Evolutionary conservation across 1,140 invertebrate species (phyloP), one percentile per base, ranked within the genome.

Genomic region (Ips typographus): DNA sequence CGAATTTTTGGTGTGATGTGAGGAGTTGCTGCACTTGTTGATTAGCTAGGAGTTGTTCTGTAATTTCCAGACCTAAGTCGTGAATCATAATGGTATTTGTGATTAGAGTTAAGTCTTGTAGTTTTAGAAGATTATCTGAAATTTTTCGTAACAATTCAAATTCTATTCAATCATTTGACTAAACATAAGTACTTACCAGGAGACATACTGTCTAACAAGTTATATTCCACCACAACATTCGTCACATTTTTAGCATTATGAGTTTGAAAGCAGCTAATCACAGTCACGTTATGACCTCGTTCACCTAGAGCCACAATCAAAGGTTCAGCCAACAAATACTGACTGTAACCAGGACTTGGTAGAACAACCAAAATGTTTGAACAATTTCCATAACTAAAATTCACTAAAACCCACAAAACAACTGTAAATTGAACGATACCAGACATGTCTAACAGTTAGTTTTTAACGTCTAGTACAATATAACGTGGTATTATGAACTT

Each of bases 261-360:
- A 1, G 56, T 58, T 67, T 44, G 41, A 47, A 58, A 69, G 22
- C n/a, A 58, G 62, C 80, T 82, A 2, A 84, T 78, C 2, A 83
- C 78, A 3, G 81, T 84, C 0, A 84, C 77, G 63, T 85, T 77
- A 73, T 85, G 84, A n/a, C 82, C 83, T 40, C 78, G 72, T 36
- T 72, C 68, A 0, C 79, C 77, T 42, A 85, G 71, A 51, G 78
- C 78, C 55, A 80, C 79, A 0, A 84, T 53, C 60, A 84, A 42
- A 38, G 63, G 57, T 60, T 70, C 56, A 0, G 56, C 70, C 57
- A 78, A 65, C 7, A 71, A 73, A 39, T 72, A 74, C 51, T 77
- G 77, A 60, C 77, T 78, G 51, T 72, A 68, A n/a, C 73, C 68
- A 39, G 73, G 70, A 47, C 73, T 74, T 5, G 77, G 74, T 60